Conservation (phyloP, 2,888 invertebrate species). For the Didymodactylos carnosus region DNA sequence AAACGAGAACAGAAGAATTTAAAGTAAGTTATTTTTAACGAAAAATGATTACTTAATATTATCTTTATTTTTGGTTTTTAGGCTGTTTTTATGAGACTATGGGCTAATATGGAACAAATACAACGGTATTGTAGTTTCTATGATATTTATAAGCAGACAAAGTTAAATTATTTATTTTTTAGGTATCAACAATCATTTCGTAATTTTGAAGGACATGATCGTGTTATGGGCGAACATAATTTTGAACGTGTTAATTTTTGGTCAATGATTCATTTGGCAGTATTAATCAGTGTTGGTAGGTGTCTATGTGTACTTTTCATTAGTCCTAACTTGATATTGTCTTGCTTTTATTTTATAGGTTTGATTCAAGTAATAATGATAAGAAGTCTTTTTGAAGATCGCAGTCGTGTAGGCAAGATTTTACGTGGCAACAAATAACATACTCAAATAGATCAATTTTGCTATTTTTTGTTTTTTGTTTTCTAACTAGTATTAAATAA, state of each 20-base stretch:
- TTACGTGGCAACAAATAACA: constrained; percentile 8
- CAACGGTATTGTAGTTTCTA: too few species aligned
- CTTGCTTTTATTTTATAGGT: too few species aligned
- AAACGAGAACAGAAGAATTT: constrained; percentile 35
- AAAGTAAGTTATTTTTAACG: not conserved
- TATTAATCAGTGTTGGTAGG: constrained; percentile 54
- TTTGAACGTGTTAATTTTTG: constrained; percentile 59
- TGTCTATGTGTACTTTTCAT: too few species aligned
- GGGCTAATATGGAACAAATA: not conserved
- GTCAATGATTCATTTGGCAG: constrained; percentile 51
- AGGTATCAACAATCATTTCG: constrained; percentile 39
- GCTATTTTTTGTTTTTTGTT: too few species aligned
- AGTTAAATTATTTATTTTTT: too few species aligned
- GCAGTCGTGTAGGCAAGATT: not conserved
- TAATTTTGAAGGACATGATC: constrained; percentile 57
- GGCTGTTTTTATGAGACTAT: not conserved
- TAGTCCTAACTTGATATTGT: too few species aligned
- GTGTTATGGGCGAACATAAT: constrained; percentile 59
- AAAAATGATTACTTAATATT: too few species aligned
- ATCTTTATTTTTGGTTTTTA: too few species aligned
- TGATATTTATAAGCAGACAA: too few species aligned
- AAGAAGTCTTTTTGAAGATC: constrained; percentile 10
- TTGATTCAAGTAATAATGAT: constrained; percentile 10
- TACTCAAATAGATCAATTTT: too few species aligned
- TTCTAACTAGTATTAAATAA: too few species aligned